Conservation (phyloP, 2,113 vertebrate species). For the Madoqua kirkii region DNA sequence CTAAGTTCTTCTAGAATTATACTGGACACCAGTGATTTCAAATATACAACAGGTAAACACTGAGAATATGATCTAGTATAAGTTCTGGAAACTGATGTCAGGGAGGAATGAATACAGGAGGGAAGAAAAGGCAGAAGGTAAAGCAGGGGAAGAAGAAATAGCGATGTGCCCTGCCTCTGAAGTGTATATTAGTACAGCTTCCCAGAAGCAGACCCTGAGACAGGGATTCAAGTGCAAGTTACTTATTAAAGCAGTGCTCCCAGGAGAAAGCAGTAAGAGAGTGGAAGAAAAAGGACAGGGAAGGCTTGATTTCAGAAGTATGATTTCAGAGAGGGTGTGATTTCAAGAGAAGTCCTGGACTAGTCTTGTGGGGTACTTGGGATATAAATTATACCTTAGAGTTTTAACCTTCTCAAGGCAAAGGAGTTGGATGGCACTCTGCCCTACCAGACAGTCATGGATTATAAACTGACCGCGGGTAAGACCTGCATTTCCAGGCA, state of each 20-base stretch:
- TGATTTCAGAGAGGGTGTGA: not conserved
- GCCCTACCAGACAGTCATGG: not conserved
- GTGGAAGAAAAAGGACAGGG: not conserved
- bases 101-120: not conserved
- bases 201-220: not conserved
- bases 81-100: not conserved
- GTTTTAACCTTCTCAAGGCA: not conserved
- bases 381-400: not conserved
- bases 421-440: not conserved
- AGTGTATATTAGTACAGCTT: not conserved
- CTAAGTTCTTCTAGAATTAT: not conserved
- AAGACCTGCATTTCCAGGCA: not conserved
- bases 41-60: not conserved
- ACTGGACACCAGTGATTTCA: not conserved
- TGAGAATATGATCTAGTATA: not conserved
- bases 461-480: fast-evolving
- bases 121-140: not conserved
- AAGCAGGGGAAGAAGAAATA: not conserved
- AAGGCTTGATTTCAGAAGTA: not conserved
- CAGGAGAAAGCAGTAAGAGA: not conserved
- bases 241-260: not conserved
- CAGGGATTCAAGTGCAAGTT: not conserved
- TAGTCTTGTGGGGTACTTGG: not conserved
- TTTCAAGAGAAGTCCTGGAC: not conserved
- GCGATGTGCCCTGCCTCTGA: not conserved